Conservation (phyloP, 2,113 vertebrate species). For the Gambusia holbrooki region DNA sequence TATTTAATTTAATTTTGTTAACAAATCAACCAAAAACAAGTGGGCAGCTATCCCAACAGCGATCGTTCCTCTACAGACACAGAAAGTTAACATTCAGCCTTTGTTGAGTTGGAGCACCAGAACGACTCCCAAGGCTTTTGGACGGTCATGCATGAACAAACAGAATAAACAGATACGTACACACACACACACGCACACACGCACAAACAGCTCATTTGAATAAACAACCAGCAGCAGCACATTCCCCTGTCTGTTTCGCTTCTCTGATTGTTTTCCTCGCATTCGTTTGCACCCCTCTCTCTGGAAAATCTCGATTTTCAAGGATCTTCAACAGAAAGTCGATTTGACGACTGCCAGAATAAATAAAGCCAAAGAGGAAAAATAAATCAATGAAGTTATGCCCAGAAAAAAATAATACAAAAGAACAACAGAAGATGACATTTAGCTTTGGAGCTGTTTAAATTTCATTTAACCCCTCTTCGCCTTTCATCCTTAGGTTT, state of each 20-base stretch:
- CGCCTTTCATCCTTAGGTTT: not conserved
- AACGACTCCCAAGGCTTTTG: slow-evolving; percentile 52
- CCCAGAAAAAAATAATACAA: not conserved
- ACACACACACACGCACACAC: too few relatives aligned
- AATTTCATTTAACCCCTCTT: not conserved
- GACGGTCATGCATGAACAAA: slow-evolving; percentile 45
- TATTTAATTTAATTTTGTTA: too few relatives aligned
- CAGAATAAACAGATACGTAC: slow-evolving; percentile 1
- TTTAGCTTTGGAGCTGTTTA: not conserved
- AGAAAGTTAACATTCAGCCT: slow-evolving; percentile 35
- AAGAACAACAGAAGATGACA: not conserved
- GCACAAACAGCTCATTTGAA: slow-evolving; percentile 21
- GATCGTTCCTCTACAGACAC: slow-evolving; percentile 22
- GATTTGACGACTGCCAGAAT: not conserved
- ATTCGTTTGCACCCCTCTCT: slow-evolving; percentile 2
- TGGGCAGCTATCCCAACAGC: slow-evolving; percentile 18
- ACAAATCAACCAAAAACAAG: slow-evolving; percentile 9
- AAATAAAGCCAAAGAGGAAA: not conserved
- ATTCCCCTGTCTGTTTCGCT: slow-evolving; percentile 10
- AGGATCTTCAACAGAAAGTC: not conserved
- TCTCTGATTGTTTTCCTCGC: slow-evolving; percentile 21
- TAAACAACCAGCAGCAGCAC: slow-evolving; percentile 12
- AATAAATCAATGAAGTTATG: not conserved
- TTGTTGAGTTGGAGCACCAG: slow-evolving; percentile 28
- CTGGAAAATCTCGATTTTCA: not conserved